Evolutionary conservation across 2,797 vertebrate genomes (phyloP).

Genomic region (Perdix hodgsoniae): DNA sequence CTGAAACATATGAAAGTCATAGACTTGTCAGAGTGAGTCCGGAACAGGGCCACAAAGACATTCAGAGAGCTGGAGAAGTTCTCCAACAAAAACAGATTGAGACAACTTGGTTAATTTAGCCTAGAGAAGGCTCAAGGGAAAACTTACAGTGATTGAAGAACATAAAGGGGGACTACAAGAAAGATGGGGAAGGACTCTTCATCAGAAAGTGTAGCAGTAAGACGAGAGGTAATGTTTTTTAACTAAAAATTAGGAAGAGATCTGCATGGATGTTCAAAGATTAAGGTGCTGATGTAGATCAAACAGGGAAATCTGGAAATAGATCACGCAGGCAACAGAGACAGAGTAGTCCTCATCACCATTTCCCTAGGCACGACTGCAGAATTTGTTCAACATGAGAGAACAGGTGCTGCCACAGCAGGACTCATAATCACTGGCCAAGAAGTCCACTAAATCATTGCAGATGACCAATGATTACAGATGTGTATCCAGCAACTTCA

Average conservation of each 20-base stretch:
- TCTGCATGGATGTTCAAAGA: background rate
- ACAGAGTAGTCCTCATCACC: background rate
- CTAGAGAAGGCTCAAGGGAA: too few relatives aligned
- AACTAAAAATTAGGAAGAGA: background rate
- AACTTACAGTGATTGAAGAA: too few relatives aligned
- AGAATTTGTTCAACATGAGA: background rate
- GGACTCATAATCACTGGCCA: background rate
- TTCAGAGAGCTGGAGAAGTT: too few relatives aligned
- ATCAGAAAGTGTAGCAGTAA: too few relatives aligned
- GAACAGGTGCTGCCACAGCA: slow-evolving; percentile 20
- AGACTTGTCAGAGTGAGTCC: too few relatives aligned
- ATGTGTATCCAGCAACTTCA: background rate
- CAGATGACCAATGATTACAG: background rate
- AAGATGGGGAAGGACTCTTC: too few relatives aligned
- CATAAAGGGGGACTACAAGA: too few relatives aligned
- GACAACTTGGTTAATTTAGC: too few relatives aligned
- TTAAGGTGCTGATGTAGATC: background rate
- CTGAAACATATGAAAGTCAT: too few relatives aligned
- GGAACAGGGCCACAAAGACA: too few relatives aligned
- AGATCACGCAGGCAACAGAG: background rate
- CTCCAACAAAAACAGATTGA: too few relatives aligned
- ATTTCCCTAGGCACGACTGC: background rate
- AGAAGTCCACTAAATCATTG: background rate
- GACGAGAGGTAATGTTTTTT: too few relatives aligned
- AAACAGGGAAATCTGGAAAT: background rate